These are phyloP conservation scores for Carcharodon carcharias DNA, from an alignment of 2,797 vertebrate species.

Conservation along the genomic window DNA sequence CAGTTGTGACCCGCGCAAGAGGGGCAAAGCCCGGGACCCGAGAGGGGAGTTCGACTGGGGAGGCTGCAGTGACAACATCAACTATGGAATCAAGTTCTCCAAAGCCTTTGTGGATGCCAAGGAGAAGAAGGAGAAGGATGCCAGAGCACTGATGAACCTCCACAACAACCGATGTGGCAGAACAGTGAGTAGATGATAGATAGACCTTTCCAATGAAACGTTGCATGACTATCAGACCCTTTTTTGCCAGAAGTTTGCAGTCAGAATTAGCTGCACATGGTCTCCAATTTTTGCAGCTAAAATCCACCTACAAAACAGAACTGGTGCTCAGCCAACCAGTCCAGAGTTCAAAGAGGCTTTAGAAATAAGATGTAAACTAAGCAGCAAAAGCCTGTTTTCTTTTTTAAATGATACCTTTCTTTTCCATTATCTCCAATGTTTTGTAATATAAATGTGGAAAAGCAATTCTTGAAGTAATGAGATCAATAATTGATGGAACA, in stretches of 20 bases:
- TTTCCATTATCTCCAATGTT: not conserved
- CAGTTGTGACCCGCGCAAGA: constrained; percentile 77
- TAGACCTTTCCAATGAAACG: not conserved
- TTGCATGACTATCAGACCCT: not conserved
- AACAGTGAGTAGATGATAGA: constrained; percentile 69
- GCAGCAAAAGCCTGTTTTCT: not conserved
- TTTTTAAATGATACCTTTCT: not conserved
- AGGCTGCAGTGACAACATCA: constrained; percentile 93
- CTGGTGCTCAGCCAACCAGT: not conserved
- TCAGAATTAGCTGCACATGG: not conserved
- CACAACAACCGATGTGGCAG: constrained; percentile 95
- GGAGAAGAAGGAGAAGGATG: constrained; percentile 87
- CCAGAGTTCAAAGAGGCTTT: not conserved
- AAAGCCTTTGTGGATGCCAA: constrained; percentile 90
- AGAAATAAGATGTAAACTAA: not conserved
- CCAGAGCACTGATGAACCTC: constrained; percentile 88
- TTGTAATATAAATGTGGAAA: not conserved
- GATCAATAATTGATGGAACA: constrained; percentile 26
- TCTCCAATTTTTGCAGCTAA: not conserved
- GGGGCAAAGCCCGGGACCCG: constrained; percentile 70
- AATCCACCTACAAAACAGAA: too few species aligned
- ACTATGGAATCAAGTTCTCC: constrained; percentile 88
- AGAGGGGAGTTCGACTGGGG: constrained; percentile 90
- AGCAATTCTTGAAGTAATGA: not conserved
- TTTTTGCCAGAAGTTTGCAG: not conserved